Evolutionary conservation across 64 coral and sea anemone genomes (phyloP).

Genomic region (Montipora capricornis): DNA sequence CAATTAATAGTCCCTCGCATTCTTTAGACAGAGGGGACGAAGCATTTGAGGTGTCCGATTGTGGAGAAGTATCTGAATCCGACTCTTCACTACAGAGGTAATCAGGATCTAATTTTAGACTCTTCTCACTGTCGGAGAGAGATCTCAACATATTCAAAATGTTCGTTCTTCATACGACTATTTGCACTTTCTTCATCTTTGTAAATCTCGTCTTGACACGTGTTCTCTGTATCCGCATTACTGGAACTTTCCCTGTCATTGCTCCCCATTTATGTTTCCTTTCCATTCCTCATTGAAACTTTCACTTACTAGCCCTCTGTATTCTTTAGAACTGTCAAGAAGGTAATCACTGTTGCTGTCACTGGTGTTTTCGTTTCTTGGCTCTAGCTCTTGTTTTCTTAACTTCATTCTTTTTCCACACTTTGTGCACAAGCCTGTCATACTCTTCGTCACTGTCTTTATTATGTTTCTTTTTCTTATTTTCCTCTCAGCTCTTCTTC

Average conservation of each 20-base stretch:
- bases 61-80: constrained; percentile 33
- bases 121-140: constrained; percentile 18
- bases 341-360: constrained; percentile 10
- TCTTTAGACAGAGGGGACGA: constrained; percentile 43
- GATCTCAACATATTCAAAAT: constrained; percentile 36
- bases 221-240: not conserved
- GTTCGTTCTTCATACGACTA: constrained; percentile 21
- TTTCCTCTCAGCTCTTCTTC: constrained; percentile 30
- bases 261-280: not conserved
- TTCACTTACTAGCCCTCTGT: constrained; percentile 10
- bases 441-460: constrained; percentile 32
- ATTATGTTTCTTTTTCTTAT: not conserved
- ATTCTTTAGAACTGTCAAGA: constrained; percentile 16
- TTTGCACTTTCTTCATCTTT: constrained; percentile 16
- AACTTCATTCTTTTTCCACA: not conserved
- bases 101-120: constrained; percentile 53
- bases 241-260: no score
- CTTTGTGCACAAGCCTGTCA: constrained; percentile 26
- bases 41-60: constrained; percentile 22
- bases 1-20: constrained; percentile 38
- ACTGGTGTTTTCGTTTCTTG: no score
- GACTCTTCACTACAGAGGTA: constrained; percentile 15
- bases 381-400: not conserved
- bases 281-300: constrained; percentile 10
- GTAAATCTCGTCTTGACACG: not conserved